phyloP scores from a whole-genome alignment of 2,113 vertebrate species.

The Brienomyrus brachyistius region DNA sequence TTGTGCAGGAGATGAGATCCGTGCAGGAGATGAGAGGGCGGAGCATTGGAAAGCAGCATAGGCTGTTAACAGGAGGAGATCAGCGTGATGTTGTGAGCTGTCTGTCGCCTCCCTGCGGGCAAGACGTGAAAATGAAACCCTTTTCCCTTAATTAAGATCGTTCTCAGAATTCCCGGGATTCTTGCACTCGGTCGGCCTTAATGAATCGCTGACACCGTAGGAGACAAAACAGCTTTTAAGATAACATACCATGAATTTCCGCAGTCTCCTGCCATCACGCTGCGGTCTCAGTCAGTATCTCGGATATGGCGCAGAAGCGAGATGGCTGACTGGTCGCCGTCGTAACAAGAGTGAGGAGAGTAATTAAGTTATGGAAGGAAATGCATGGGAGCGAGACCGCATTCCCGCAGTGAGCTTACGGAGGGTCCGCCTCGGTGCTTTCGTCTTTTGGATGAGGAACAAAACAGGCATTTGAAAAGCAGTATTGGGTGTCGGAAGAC shows the following conservation, averaged over 20 bases:
- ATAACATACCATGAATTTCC: slow-evolving; percentile 9
- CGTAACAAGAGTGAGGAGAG: background rate
- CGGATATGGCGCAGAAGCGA: slow-evolving; percentile 49
- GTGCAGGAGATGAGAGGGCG: background rate
- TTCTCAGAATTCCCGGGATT: background rate
- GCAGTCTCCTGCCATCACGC: slow-evolving; percentile 14
- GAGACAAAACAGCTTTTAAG: slow-evolving; percentile 1
- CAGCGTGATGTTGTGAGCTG: background rate
- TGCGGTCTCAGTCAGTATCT: slow-evolving; percentile 54
- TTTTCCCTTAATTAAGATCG: slow-evolving; percentile 8
- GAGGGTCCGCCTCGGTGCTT: slow-evolving; percentile 33
- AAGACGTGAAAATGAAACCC: background rate
- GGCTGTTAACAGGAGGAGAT: background rate
- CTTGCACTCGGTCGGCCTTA: background rate
- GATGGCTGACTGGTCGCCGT: slow-evolving; percentile 48
- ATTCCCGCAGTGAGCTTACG: slow-evolving; percentile 41
- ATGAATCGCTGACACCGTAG: background rate
- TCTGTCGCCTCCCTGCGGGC: background rate
- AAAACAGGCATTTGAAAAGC: background rate
- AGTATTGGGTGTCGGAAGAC: background rate
- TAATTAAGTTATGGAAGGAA: background rate
- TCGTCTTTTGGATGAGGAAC: background rate
- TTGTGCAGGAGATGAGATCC: background rate
- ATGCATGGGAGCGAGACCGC: background rate
- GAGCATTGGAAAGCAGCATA: background rate